Base-by-base conservation (phyloP, 2,113 vertebrate genomes). In the Chaetodon auriga region DNA sequence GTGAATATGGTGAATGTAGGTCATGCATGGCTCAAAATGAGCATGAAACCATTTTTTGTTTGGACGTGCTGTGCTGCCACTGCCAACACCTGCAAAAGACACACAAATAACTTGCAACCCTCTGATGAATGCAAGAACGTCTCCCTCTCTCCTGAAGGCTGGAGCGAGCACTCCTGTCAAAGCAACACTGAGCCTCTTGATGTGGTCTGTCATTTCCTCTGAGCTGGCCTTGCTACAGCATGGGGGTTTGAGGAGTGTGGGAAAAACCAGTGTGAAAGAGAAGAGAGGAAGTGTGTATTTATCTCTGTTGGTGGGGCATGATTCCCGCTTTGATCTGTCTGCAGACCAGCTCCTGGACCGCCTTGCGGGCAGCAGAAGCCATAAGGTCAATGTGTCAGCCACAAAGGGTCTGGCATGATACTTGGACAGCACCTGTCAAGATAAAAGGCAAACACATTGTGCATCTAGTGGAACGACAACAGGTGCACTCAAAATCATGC, bases 121-220 rank as follows among this genome's bases (percentile, higher is more conserved):
- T 38, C 68, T 71, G 58, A 77, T 85, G 78, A 84, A 87, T 77
- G 70, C 46, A 7, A 72, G 66, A 79, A 80, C 16, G 30, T 75
- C 77, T 87, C 80, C 18, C 63, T 81, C 80, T 76, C 73, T 76
- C 81, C 81, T 58, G 77, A 80, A 80, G 75, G 72, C 81, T 84
- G 90, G 84, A 75, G 41, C 25, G 5, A 85, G 78, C 38, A n/a
- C 72, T 83, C 57, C 65, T 86, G 90, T 91, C 90, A 89, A 87
- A 92, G 91, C 90, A 87, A 46, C 80, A 75, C 84, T 60, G 38
- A 85, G 82, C 65, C 85, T 87, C 93, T 95, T 95, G 92, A 96
- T 95, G 94, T 95, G 95, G 94, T 93, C 83, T 82, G 90, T 82
- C 90, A 76, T 95, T 95, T 96, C 95, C 95, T 95, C 90, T 75